Evolutionary conservation across 2,797 vertebrate genomes (phyloP).

Genomic region (Spea hammondii): DNA sequence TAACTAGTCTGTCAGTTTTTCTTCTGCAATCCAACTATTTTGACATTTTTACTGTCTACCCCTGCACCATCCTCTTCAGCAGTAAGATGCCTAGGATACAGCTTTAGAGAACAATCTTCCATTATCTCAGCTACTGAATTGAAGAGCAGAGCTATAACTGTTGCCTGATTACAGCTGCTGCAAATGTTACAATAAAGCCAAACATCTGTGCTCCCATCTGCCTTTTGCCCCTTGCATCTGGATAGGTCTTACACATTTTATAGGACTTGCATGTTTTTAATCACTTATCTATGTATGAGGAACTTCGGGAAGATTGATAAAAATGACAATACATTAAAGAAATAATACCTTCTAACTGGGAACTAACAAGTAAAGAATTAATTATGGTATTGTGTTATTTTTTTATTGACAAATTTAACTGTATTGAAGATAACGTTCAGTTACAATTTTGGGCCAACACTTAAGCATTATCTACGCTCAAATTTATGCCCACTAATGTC

Average conservation of each 20-base stretch:
- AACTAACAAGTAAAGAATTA: too few relatives aligned
- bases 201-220: conserved; percentile 46
- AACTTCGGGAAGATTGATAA: too few relatives aligned
- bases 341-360: too few relatives aligned
- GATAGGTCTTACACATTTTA: not conserved
- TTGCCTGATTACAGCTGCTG: conserved; percentile 33
- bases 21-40: conserved; percentile 45
- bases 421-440: too few relatives aligned
- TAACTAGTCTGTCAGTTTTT: conserved; percentile 30
- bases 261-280: not conserved
- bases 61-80: conserved; percentile 50
- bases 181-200: conserved; percentile 9
- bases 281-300: too few relatives aligned
- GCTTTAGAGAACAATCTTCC: conserved; percentile 40
- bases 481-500: too few relatives aligned
- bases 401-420: too few relatives aligned
- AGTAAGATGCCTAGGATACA: conserved; percentile 40
- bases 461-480: too few relatives aligned
- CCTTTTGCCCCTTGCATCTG: not conserved
- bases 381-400: too few relatives aligned
- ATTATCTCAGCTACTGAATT: conserved; percentile 27
- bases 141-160: conserved; percentile 14
- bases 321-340: too few relatives aligned
- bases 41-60: conserved; percentile 51
- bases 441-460: too few relatives aligned